Conservation (phyloP, 2,888 invertebrate species). For the Thymelicus acteon region DNA sequence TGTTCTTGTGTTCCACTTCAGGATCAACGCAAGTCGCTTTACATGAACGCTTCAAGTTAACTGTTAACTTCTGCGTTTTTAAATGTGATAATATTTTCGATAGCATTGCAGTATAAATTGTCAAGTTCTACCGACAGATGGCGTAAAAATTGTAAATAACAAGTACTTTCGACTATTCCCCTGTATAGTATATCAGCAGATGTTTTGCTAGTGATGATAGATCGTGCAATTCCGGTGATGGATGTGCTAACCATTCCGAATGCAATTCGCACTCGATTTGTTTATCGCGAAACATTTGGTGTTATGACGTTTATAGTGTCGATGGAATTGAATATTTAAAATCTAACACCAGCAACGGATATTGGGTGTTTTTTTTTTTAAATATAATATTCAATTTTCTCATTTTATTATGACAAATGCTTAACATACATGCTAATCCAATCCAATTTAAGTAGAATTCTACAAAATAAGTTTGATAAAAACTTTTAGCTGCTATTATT, state of each 20-base stretch:
- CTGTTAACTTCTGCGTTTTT: too few relatives aligned
- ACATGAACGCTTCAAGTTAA: too few relatives aligned
- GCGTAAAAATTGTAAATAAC: conserved; percentile 14
- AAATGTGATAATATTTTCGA: not conserved
- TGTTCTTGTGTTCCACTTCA: not conserved
- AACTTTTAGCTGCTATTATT: too few relatives aligned
- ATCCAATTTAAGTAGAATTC: too few relatives aligned
- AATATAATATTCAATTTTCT: too few relatives aligned
- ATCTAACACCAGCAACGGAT: not conserved
- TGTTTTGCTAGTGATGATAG: conserved; percentile 29
- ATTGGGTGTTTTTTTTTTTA: not conserved
- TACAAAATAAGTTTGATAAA: too few relatives aligned
- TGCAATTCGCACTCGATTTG: conserved; percentile 30
- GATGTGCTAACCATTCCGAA: conserved; percentile 28
- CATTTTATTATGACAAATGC: too few relatives aligned
- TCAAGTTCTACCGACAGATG: conserved; percentile 8
- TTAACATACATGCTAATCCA: too few relatives aligned
- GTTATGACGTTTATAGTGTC: conserved; percentile 27
- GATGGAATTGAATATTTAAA: conserved; percentile 46
- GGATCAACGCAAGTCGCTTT: too few relatives aligned
- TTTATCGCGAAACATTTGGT: conserved; percentile 24
- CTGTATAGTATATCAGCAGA: conserved; percentile 13
- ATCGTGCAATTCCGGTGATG: conserved; percentile 29
- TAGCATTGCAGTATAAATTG: not conserved
- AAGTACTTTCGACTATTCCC: conserved; percentile 15